These are phyloP conservation scores for Patiria miniata DNA, from an alignment of 35 echinoderm and acorn worm genomes.

Conservation along the genomic window DNA sequence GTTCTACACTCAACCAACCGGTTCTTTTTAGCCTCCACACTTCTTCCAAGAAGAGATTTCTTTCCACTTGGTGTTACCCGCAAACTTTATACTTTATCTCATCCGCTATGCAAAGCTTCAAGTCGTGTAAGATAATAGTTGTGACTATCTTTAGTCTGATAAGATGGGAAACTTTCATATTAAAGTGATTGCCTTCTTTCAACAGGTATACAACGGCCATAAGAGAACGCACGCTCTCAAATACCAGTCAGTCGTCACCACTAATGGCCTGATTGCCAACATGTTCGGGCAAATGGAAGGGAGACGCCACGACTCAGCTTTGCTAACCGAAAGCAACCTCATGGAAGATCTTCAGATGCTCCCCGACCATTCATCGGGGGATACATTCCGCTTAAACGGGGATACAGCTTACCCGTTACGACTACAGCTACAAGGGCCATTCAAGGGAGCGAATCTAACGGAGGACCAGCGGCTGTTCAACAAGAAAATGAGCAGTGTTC, in stretches of 20 bases:
- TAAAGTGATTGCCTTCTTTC: too few relatives aligned
- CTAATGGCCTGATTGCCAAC: conserved; percentile 1
- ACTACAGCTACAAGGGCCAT: neutral
- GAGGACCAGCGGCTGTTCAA: conserved; percentile 37
- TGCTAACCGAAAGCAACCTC: conserved; percentile 16
- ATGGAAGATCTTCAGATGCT: neutral
- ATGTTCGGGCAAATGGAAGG: neutral
- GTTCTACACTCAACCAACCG: too few relatives aligned
- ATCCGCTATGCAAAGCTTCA: too few relatives aligned
- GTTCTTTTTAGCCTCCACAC: too few relatives aligned
- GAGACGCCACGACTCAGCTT: conserved; percentile 28
- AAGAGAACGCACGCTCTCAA: conserved; percentile 30
- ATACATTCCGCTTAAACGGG: conserved; percentile 31
- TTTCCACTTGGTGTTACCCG: too few relatives aligned
- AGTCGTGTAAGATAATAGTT: too few relatives aligned
- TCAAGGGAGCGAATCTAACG: conserved; percentile 5
- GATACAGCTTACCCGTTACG: conserved; percentile 64
- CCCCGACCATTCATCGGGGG: too few relatives aligned
- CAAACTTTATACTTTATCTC: too few relatives aligned
- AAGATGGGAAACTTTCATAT: too few relatives aligned
- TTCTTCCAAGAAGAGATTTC: too few relatives aligned
- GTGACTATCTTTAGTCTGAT: too few relatives aligned
- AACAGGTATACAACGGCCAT: conserved; percentile 27
- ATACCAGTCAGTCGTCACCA: conserved; percentile 20
- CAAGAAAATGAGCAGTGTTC: conserved; percentile 4